Base-by-base conservation (phyloP, 1,140 invertebrate genomes). In the Brachionus plicatilis region DNA sequence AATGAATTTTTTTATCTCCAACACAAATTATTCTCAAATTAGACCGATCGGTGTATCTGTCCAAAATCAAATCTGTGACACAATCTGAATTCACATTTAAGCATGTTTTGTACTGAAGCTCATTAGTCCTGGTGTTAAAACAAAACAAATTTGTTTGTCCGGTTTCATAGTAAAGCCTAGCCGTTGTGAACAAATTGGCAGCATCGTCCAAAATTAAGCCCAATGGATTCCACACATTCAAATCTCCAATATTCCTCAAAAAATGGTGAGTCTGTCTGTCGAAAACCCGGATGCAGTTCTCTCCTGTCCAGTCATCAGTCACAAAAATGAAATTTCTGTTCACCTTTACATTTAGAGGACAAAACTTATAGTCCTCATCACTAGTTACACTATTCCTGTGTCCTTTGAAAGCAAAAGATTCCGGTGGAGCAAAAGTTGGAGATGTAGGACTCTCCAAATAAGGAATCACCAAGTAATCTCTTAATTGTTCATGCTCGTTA, bases 1-100 rank as follows among this genome's bases (percentile, higher is more conserved):
- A 65, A 82, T 82, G 79, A 66, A 82, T 60, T 82, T 82, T 82
- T 65, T 82, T 82, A 82, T 82, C 79, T n/a, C 79, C 79, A 60
- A 47, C 12, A 37, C 50, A 82, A 37, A 82, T 65, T 17, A 82
- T 60, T 65, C 43, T 82, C 7, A 43, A 17, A 47, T 47, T 76
- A 50, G 43, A 47, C 27, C 72, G 20, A 82, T 82, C 65, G 6
- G 79, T 65, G 24, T 68, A 82, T 43, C 33, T 82, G 37, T 82
- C 79, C 43, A 82, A 65, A 24, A 65, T 17, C 20, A 82, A 41
- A 17, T 82, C 79, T 45, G 65, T 68, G 11, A 82, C 29, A 66
- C 79, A 82, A 45, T 82, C 79, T 6, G 79, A 82, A 27, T 60
- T 65, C 9, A 82, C 6, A 68, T 82, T 82, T 41, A 82, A 45